Conservation (phyloP, 2,113 vertebrate species). For the Todiramphus chloris region DNA sequence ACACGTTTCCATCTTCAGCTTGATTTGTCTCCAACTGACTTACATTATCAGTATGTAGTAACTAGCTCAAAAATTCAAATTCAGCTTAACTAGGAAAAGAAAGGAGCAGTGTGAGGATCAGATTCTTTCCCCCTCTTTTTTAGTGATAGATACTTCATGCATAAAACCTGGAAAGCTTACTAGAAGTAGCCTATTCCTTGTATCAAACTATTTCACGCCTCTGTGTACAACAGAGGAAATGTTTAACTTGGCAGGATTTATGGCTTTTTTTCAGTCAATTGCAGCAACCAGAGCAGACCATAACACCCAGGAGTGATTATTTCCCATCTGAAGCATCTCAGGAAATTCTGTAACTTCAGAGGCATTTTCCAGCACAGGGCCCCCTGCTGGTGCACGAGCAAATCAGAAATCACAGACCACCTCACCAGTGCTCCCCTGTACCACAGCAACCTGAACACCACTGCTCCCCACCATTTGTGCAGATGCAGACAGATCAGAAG, state of each 20-base stretch:
- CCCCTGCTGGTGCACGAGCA: slow-evolving; percentile 23
- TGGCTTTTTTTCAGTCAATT: background rate
- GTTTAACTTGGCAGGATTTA: background rate
- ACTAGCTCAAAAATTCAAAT: background rate
- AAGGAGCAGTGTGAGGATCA: fast-evolving
- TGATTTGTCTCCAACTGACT: background rate
- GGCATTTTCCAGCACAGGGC: background rate
- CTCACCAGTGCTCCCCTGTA: background rate
- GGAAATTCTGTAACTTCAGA: background rate
- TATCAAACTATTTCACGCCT: background rate
- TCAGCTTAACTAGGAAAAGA: background rate
- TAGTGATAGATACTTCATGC: background rate
- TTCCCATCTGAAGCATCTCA: background rate
- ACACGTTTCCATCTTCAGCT: background rate
- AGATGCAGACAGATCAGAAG: background rate
- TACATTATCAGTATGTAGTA: background rate
- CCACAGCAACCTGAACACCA: background rate
- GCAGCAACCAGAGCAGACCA: background rate
- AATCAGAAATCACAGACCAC: background rate
- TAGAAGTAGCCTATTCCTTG: background rate
- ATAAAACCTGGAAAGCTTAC: background rate
- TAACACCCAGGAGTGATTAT: background rate
- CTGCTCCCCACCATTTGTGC: background rate
- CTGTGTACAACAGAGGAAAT: background rate
- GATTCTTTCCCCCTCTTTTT: background rate